Base-by-base conservation (phyloP, 2,113 vertebrate genomes). In the Uria aalge region DNA sequence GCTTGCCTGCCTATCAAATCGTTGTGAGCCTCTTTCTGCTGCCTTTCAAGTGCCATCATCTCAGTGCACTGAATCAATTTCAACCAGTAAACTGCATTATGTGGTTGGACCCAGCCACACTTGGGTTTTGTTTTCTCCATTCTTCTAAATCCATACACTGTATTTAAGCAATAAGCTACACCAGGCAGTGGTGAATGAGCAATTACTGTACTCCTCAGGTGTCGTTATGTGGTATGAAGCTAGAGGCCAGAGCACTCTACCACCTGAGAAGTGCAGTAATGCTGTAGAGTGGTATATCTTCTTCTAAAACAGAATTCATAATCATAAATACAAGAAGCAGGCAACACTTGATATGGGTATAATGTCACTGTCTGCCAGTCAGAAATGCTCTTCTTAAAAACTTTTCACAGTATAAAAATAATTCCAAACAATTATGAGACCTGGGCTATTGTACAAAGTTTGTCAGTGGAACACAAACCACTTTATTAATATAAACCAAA, bases 141-240 rank as follows among this genome's bases (percentile, higher is more conserved):
- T 59, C 55, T 75, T 97, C 90, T 62, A 85, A 96, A 73, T 73
- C 77, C 85, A 62, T 29, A 40, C 63, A 11, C 36, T 68, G 48
- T 78, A 68, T 74, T 91, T 95, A 92, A 97, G 73, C 43, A 96
- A 88, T 79, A 80, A 95, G n/a, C 30, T 79, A 77, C 71, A 64
- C 21, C 59, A 86, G 88, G 34, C 60, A 48, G 13, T 9, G 16
- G n/a, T 88, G 75, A 95, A 66, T 56, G 55, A 75, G 11, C 5
- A 23, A 75, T 90, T 80, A 85, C 36, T 77, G 8, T 41, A 48
- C 76, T 79, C 91, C 41, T 92, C 67, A 79, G 40, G 40, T 41
- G 63, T n/a, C 15, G 11, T 85, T 57, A 88, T 16, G 66, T 26
- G 26, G 56, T 21, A 48, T n/a, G 73, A 86, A 81, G 74, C 76